phyloP scores from a whole-genome alignment of 2,888 invertebrate genomes.

The Dascillus cervinus region DNA sequence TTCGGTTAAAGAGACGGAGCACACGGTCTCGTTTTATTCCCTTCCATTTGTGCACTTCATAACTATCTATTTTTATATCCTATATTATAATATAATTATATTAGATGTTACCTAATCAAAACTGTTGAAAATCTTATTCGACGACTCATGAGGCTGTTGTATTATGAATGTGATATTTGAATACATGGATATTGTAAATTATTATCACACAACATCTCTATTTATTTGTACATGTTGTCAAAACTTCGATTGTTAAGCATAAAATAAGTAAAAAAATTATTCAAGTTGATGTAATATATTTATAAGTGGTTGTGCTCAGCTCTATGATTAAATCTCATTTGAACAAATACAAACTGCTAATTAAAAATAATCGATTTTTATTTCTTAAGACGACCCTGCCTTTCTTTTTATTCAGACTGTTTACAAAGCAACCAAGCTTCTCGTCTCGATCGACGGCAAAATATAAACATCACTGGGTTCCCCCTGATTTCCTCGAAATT shows the following conservation, averaged over 20 bases:
- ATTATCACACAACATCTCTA: slow-evolving; percentile 33
- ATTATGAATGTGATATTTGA: slow-evolving; percentile 45
- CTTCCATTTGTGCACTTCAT: slow-evolving; percentile 28
- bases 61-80: slow-evolving; percentile 40
- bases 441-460: too few relatives aligned
- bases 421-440: too few relatives aligned
- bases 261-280: too few relatives aligned
- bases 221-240: slow-evolving; percentile 41
- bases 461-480: too few relatives aligned
- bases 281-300: slow-evolving; percentile 37
- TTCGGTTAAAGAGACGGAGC: too few relatives aligned
- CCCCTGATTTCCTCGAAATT: too few relatives aligned
- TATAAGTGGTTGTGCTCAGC: slow-evolving; percentile 36
- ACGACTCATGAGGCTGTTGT: slow-evolving; percentile 41
- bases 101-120: slow-evolving; percentile 35
- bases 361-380: slow-evolving; percentile 20
- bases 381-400: too few relatives aligned
- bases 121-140: slow-evolving; percentile 29
- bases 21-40: slow-evolving; percentile 25
- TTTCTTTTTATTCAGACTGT: too few relatives aligned
- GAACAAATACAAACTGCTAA: slow-evolving; percentile 33
- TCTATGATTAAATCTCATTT: slow-evolving; percentile 29
- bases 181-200: slow-evolving; percentile 40
- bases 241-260: slow-evolving; percentile 31
- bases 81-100: too few relatives aligned